Evolutionary conservation across 1,140 invertebrate species (phyloP), one percentile per base, ranked within the genome.

Genomic region (Sitophilus oryzae): DNA sequence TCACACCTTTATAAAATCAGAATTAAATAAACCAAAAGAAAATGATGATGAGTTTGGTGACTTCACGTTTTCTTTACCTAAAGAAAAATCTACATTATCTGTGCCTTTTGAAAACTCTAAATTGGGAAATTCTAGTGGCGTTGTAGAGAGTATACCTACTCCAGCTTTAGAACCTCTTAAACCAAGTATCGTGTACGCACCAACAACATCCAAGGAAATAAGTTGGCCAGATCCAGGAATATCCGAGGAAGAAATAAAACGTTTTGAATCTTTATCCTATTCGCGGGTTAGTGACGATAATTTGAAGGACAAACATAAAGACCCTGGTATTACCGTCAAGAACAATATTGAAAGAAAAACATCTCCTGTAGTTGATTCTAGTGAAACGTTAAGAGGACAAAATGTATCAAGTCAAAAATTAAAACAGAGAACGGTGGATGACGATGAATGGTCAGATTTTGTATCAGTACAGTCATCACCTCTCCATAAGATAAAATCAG

Each of bases 171-270:
- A 30, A 30, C 25, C 25, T 10, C 3, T 49, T 43, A 55, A 10
- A 14, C 57, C 20, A 34, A 35, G 14, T 30, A 11, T 30, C 11
- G 25, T 30, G 11, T 11, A 30, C 11, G 11, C 3, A 14, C 3
- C 34, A 23, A 25, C 14, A 20, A 11, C 40, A 42, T 10, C 45
- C n/a, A 18, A 37, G 30, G 35, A 51, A 14, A 82, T 83, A 15
- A 79, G 81, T 61, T 84, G 82, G 82, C 81, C 81, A 14, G 79
- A 81, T 63, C 78, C 80, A 5, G 81, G 77, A 41, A 79, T 82
- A 47, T 77, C 80, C 61, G 75, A 80, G n/a, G 80, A 82, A 63
- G 81, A 83, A 64, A 67, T 83, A 35, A 78, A 51, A 36, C 58
- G 57, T 36, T 60, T 64, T 15, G 64, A 63, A 44, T 22, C 52